These are phyloP conservation scores for Plebejus anna DNA, from an alignment of 2,888 invertebrate genomes.

Conservation along the genomic window DNA sequence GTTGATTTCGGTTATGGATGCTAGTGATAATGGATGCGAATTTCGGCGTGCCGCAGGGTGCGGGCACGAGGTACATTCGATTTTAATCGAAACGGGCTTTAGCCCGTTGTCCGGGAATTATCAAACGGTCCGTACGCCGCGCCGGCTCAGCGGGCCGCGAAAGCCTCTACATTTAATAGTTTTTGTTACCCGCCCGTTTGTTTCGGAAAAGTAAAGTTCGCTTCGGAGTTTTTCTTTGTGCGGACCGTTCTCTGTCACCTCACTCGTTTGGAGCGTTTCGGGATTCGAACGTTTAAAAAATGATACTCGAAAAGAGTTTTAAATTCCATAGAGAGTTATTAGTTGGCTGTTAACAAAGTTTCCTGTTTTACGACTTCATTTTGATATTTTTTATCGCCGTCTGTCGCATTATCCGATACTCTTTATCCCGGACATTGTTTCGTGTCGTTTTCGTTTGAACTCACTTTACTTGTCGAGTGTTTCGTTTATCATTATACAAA, in stretches of 20 bases:
- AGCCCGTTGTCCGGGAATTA: conserved; percentile 74
- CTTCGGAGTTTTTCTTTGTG: conserved; percentile 45
- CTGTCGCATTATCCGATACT: background rate
- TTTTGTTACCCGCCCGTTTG: conserved; percentile 67
- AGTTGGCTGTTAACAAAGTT: conserved; percentile 24
- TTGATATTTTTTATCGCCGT: background rate
- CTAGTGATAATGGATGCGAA: conserved; percentile 34
- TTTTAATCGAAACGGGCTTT: no score
- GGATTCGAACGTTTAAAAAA: conserved; percentile 24
- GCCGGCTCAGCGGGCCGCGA: conserved; percentile 71
- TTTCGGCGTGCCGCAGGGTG: conserved; percentile 28
- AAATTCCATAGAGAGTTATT: conserved; percentile 12
- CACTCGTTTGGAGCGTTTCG: conserved; percentile 34
- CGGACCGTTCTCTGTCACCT: conserved; percentile 55
- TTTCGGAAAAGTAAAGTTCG: conserved; percentile 56
- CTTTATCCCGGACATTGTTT: conserved; percentile 8
- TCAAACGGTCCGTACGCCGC: conserved; percentile 70
- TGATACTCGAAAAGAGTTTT: conserved; percentile 19
- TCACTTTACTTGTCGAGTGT: conserved; percentile 1
- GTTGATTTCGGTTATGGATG: conserved; percentile 31
- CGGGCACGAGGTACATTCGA: conserved; percentile 61
- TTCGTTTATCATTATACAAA: background rate
- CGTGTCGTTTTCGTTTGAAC: background rate
- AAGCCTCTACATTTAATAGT: conserved; percentile 71
- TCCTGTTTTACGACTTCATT: conserved; percentile 10